These are phyloP conservation scores for Varanus komodoensis DNA, from an alignment of 2,113 vertebrate species.

Conservation along the genomic window DNA sequence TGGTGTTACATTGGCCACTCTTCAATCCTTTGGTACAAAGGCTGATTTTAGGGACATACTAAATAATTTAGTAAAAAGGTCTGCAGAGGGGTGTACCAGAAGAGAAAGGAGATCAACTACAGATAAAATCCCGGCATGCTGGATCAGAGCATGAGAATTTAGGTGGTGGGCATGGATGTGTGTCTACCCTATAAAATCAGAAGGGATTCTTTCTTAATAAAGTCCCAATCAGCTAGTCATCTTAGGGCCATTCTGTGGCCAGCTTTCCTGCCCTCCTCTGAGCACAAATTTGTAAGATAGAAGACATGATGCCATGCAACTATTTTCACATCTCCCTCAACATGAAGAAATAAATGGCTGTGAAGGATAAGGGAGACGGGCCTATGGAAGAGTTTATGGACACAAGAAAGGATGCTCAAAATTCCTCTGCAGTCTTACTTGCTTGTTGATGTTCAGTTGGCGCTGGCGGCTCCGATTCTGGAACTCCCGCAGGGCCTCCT, in stretches of 20 bases:
- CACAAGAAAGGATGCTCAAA: neutral
- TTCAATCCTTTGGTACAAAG: too few species aligned
- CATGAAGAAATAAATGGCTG: neutral
- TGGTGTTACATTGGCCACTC: too few species aligned
- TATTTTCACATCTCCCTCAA: neutral
- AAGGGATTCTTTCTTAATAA: neutral
- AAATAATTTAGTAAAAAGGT: too few species aligned
- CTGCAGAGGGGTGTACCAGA: too few species aligned
- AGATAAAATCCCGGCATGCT: too few species aligned
- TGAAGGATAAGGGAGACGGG: neutral
- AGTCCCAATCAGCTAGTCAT: neutral
- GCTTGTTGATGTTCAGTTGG: slow-evolving; percentile 9
- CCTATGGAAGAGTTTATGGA: neutral
- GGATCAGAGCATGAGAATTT: too few species aligned
- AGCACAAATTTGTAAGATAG: neutral
- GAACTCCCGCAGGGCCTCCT: neutral
- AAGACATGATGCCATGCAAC: neutral
- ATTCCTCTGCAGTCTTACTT: neutral
- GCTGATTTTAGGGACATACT: too few species aligned
- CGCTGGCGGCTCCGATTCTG: neutral
- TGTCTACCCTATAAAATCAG: neutral
- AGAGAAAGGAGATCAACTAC: too few species aligned
- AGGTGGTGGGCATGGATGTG: neutral
- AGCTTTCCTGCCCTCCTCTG: neutral
- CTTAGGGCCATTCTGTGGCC: neutral